A percentile compares a stretch with the other conserved stretches of the same genome.
Conservation (phyloP, 2,797 vertebrate species). For the Cossypha polioptera region DNA sequence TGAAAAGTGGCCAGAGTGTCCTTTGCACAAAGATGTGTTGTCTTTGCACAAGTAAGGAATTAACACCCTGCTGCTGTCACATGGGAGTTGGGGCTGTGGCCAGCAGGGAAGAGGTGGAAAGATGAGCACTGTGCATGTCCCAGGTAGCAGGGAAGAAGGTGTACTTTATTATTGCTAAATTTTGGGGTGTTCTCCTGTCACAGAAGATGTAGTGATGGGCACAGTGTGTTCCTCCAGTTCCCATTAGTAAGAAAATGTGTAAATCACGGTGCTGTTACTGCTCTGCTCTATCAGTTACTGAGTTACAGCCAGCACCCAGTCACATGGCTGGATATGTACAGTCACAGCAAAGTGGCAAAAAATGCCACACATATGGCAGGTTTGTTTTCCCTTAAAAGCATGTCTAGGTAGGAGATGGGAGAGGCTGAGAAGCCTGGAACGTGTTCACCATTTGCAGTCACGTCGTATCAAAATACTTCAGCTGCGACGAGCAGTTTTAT, state of each 20-base stretch:
- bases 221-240: background rate
- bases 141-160: background rate
- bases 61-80: background rate
- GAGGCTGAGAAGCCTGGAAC: background rate
- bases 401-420: background rate
- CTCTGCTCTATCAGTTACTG: background rate
- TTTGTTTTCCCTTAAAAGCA: background rate
- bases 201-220: background rate
- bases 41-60: background rate
- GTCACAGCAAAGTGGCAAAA: background rate
- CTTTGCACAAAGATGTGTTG: background rate
- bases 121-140: rapidly evolving
- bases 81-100: rapidly evolving
- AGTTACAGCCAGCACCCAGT: background rate
- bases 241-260: background rate
- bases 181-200: background rate
- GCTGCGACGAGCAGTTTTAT: background rate
- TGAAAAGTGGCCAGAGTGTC: background rate
- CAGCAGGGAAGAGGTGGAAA: background rate
- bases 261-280: background rate
- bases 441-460: background rate
- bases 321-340: background rate
- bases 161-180: background rate
- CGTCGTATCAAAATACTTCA: background rate
- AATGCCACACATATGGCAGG: background rate